phyloP scores from a whole-genome alignment of 2,888 invertebrate species.

The Invenusta paracnida region DNA sequence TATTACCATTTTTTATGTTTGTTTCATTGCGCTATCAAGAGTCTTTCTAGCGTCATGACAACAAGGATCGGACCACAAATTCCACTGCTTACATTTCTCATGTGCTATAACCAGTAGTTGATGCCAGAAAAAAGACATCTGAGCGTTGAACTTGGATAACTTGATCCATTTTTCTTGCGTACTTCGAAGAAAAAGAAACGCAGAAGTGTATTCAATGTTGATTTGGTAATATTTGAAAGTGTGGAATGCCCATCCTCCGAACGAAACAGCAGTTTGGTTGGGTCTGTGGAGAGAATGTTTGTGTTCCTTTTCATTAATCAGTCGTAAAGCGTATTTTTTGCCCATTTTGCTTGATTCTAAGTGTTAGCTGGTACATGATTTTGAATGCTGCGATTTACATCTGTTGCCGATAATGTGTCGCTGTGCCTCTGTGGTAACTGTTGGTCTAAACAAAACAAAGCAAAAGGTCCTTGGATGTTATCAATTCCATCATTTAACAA shows the following conservation, averaged over 20 bases:
- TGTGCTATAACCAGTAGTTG: neutral
- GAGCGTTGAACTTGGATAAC: too few species aligned
- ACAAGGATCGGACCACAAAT: neutral
- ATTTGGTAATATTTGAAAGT: neutral
- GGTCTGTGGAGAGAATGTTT: neutral
- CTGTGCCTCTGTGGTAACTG: too few species aligned
- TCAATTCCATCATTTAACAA: too few species aligned
- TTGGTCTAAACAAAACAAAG: too few species aligned
- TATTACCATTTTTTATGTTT: neutral
- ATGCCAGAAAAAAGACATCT: neutral
- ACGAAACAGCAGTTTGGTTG: neutral
- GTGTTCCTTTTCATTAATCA: neutral
- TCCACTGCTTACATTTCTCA: neutral
- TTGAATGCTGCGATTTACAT: too few species aligned
- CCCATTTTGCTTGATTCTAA: constrained; percentile 15
- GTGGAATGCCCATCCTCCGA: constrained; percentile 3
- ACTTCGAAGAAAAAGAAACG: constrained; percentile 16
- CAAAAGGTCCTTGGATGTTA: too few species aligned
- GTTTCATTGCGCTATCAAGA: neutral
- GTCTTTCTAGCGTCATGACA: neutral
- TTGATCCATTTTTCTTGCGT: too few species aligned
- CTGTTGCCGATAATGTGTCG: too few species aligned
- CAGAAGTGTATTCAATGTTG: neutral
- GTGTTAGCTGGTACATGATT: neutral
- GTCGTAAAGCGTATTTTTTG: neutral